Percentiles rank a stretch among this genome's conserved stretches.
Conservation (phyloP, 2,797 vertebrate genomes). For the Typhlichthys subterraneus region DNA sequence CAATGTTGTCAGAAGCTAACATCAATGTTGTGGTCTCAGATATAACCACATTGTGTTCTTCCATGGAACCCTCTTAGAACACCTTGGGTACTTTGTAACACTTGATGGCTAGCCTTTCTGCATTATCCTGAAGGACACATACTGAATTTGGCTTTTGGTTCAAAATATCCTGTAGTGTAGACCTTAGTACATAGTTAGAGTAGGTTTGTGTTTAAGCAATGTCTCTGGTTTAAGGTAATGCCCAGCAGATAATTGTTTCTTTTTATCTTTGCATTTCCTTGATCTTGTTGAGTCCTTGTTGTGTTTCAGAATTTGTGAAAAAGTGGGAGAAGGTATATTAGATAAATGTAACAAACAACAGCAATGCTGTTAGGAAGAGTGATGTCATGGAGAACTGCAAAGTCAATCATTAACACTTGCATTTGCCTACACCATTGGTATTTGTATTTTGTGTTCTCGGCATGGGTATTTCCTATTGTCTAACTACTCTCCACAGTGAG, state of each 20-base stretch:
- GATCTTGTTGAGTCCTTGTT: conserved; percentile 52
- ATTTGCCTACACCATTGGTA: conserved; percentile 20
- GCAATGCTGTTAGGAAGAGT: conserved; percentile 54
- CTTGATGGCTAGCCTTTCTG: conserved; percentile 38
- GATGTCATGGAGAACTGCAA: conserved; percentile 41
- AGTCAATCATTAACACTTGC: conserved; percentile 4
- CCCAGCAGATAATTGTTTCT: conserved; percentile 49
- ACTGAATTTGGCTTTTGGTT: conserved; percentile 46
- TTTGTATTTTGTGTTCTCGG: conserved; percentile 31
- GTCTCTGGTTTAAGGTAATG: conserved; percentile 35
- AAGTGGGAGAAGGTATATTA: conserved; percentile 51
- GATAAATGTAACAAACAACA: conserved; percentile 29
- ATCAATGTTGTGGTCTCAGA: conserved; percentile 42
- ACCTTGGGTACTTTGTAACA: conserved; percentile 31
- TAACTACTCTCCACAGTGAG: conserved; percentile 18
- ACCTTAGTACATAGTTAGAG: conserved; percentile 28
- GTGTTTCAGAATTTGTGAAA: conserved; percentile 44
- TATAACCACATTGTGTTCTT: conserved; percentile 47
- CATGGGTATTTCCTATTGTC: conserved; percentile 29
- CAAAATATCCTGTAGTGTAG: conserved; percentile 37
- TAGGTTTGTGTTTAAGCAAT: conserved; percentile 65
- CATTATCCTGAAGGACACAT: conserved; percentile 43
- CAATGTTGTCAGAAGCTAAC: conserved; percentile 65
- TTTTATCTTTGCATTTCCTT: conserved; percentile 47
- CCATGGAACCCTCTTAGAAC: conserved; percentile 38